A percentile compares a stretch with the other conserved stretches of the same genome.
Conservation (phyloP, 2,113 vertebrate genomes). For the Calidris pygmaea region DNA sequence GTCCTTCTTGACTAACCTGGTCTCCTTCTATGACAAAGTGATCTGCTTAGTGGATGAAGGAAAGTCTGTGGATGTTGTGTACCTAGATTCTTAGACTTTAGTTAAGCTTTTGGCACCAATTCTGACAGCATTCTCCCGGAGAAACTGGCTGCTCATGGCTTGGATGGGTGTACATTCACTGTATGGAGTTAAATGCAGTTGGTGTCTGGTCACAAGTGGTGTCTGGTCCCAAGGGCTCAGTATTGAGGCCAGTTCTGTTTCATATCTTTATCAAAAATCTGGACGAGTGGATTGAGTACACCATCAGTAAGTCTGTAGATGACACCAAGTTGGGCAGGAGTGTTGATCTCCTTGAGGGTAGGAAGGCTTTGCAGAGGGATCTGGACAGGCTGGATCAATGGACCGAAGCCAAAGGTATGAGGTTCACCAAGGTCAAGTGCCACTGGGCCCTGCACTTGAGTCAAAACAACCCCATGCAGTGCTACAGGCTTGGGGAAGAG, state of each 20-base stretch:
- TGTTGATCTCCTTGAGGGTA: not conserved
- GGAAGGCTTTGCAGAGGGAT: not conserved
- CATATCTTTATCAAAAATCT: not conserved
- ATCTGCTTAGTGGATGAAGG: not conserved
- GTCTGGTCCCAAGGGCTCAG: not conserved
- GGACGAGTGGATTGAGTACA: not conserved
- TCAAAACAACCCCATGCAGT: not conserved
- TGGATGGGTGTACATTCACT: not conserved
- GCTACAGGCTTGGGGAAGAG: not conserved
- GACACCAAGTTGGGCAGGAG: not conserved
- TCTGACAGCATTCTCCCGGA: not conserved
- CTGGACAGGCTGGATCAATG: not conserved
- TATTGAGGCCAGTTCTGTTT: not conserved
- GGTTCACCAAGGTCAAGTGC: not conserved
- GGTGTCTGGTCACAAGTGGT: not conserved
- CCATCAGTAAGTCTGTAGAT: not conserved
- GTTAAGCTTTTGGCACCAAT: not conserved
- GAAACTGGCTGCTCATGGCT: not conserved
- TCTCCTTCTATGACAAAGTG: not conserved
- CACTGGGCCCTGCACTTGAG: not conserved
- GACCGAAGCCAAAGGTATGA: not conserved
- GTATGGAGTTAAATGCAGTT: not conserved
- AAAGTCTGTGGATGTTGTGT: not conserved
- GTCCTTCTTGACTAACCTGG: not conserved
- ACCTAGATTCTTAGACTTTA: not conserved